Percentiles rank a stretch among this genome's conserved stretches.
Evolutionary conservation across 2,888 invertebrate species (phyloP).

Genomic region (Hypena proboscidalis): DNA sequence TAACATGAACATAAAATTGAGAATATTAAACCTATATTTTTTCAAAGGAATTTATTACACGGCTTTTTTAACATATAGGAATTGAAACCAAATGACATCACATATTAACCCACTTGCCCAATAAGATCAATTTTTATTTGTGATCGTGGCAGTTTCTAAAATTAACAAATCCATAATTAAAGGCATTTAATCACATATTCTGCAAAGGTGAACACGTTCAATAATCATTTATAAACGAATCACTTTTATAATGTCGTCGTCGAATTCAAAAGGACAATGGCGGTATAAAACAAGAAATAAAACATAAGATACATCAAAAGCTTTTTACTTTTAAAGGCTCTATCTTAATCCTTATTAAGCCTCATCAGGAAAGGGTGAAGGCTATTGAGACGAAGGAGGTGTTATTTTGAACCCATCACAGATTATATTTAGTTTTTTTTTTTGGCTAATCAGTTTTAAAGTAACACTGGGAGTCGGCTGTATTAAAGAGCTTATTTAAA

Average conservation of each 20-base stretch:
- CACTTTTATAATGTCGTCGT: conserved; percentile 46
- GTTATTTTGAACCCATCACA: conserved; percentile 75
- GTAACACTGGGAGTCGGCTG: conserved; percentile 71
- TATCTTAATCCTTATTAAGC: conserved; percentile 84
- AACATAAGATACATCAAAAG: conserved; percentile 74
- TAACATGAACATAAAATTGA: too few species aligned
- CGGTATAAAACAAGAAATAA: conserved; percentile 56
- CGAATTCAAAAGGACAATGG: conserved; percentile 51
- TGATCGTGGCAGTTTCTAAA: too few species aligned
- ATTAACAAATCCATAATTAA: background rate
- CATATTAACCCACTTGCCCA: too few species aligned
- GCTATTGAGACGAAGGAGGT: conserved; percentile 72
- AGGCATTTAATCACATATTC: conserved; percentile 9
- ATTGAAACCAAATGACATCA: too few species aligned
- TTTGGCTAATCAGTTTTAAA: conserved; percentile 49
- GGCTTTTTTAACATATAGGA: too few species aligned
- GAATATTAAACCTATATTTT: too few species aligned
- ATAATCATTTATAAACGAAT: conserved; percentile 34
- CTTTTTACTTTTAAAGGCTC: conserved; percentile 77
- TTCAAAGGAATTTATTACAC: too few species aligned
- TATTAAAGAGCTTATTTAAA: conserved; percentile 55
- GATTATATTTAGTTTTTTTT: conserved; percentile 67
- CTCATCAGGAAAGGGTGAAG: conserved; percentile 71
- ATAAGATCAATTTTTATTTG: too few species aligned
- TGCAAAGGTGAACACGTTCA: conserved; percentile 16